These are phyloP conservation scores for Microcebus jonahi DNA, from an alignment of 2,113 vertebrate genomes.

Conservation along the genomic window DNA sequence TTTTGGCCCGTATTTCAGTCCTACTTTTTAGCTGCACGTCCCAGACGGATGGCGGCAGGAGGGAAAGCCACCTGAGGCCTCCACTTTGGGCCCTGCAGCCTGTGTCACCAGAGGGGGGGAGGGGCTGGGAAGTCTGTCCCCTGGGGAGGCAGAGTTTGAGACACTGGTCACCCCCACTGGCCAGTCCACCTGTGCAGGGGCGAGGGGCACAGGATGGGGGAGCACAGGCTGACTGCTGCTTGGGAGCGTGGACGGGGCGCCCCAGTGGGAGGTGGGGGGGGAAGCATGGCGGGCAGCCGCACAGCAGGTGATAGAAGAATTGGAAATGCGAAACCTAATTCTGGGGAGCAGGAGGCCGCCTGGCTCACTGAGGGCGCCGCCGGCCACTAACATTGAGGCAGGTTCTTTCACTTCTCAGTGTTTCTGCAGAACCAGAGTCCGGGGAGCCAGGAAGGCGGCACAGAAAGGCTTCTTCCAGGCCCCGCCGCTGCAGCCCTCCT, in stretches of 20 bases:
- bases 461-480: background rate
- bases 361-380: fast-evolving
- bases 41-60: fast-evolving
- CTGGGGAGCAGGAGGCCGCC: fast-evolving
- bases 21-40: background rate
- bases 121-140: background rate
- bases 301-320: fast-evolving
- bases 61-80: background rate
- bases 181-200: background rate
- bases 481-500: fast-evolving
- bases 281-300: fast-evolving
- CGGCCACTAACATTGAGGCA: background rate
- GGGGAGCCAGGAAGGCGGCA: fast-evolving
- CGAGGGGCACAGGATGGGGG: background rate
- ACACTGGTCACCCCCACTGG: background rate
- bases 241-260: background rate
- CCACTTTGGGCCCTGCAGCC: background rate
- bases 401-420: fast-evolving
- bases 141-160: background rate
- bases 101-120: no score
- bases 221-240: no score
- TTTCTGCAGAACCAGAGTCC: fast-evolving
- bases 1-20: background rate
- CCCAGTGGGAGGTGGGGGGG: fast-evolving
- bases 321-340: fast-evolving